Base-by-base conservation (phyloP, 2,797 vertebrate species). In the Phoeniculus purpureus region DNA sequence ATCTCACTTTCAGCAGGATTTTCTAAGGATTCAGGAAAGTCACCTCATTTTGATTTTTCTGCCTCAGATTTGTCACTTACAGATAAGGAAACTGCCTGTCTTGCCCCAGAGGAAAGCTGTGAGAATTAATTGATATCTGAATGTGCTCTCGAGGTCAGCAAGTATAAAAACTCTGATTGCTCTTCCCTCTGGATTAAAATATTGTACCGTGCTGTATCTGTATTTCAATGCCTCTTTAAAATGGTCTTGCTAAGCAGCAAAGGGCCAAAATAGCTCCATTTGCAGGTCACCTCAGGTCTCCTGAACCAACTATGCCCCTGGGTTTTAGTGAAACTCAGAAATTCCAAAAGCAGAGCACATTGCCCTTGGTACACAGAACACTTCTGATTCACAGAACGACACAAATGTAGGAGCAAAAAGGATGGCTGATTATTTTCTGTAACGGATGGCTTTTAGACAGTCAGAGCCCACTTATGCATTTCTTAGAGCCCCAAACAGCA, bases 231-330 rank as follows among this genome's bases (percentile, higher is more conserved):
- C 31, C 67, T 70, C 50, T 87, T 78, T 43, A 43, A 54, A 78
- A 76, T 10, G 19, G 79, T 81, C 80, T 54, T 55, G 77, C 77
- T 55, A 20, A 90, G 73, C 86, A 90, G 93, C 40, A 22, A 50
- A 78, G 77, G 87, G 87, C 87, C 87, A 37, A 54, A 27, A 93
- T 73, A 85, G 73, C 64, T 95, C 82, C 74, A 60, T 8, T 48
- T 27, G 51, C 85, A 93, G 95, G 95, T 96, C 95, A 96, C 66
- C 86, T 96, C 95, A 87, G 96, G 96, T 92, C 95, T 89, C 86
- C 88, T 47, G 70, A 90, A 71, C 79, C 43, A 88, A 81, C 85
- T 23, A 1, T 32, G 81, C 94, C 84, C 93, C 7, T 5, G 81
- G 95, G 84, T 79, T 88, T 89, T 8, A 60, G 81, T 25, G 56